These are phyloP conservation scores for Rotaria socialis DNA, from an alignment of 2,888 invertebrate species.

Conservation along the genomic window DNA sequence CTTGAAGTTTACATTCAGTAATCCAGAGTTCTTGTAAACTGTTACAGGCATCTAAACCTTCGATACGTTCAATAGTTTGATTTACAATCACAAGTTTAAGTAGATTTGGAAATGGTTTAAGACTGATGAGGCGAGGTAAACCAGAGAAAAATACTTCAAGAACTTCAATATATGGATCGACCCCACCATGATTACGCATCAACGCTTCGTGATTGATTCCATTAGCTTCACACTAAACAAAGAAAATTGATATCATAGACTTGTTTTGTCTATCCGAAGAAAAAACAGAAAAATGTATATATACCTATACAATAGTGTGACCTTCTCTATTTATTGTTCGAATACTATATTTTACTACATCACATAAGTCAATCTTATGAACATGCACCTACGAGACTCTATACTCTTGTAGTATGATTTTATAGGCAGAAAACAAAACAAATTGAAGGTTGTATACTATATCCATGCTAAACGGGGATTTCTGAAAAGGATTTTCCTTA, in stretches of 20 bases:
- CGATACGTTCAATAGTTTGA: constrained; percentile 48
- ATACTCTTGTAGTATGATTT: no score
- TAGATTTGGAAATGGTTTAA: constrained; percentile 56
- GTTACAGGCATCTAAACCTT: constrained; percentile 48
- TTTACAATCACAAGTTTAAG: constrained; percentile 51
- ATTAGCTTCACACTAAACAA: constrained; percentile 46
- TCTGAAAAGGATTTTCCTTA: no score
- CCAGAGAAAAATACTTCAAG: constrained; percentile 59
- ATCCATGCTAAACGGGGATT: no score
- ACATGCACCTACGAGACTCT: no score
- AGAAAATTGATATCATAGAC: neutral
- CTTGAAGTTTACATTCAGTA: constrained; percentile 50
- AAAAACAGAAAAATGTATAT: no score
- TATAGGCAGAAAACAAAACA: no score
- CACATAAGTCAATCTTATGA: no score
- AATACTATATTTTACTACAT: no score
- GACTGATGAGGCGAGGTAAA: constrained; percentile 53
- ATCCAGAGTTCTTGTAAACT: constrained; percentile 51
- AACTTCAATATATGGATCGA: constrained; percentile 48
- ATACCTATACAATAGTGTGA: no score
- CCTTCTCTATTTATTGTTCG: no score
- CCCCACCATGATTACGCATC: constrained; percentile 1
- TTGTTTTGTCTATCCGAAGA: no score
- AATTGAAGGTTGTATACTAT: no score
- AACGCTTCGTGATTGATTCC: constrained; percentile 46